These are phyloP conservation scores for Thunnus albacares DNA, from an alignment of 2,797 vertebrate species.

Conservation along the genomic window DNA sequence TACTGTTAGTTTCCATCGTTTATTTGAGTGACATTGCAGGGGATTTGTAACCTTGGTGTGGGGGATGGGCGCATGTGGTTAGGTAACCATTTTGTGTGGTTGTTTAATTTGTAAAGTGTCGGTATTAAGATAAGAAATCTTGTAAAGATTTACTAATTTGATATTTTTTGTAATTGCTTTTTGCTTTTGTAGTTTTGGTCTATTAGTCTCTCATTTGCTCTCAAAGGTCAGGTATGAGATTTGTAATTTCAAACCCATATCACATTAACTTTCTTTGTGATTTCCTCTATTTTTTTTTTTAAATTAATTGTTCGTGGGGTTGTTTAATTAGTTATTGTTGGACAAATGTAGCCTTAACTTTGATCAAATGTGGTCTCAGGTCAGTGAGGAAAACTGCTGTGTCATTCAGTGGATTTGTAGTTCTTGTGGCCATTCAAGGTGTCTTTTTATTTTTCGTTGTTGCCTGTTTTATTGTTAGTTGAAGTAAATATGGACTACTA, in stretches of 20 bases:
- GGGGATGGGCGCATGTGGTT: constrained; percentile 85
- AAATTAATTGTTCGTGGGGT: background rate
- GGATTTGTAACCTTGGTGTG: constrained; percentile 85
- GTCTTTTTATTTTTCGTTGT: background rate
- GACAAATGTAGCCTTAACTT: background rate
- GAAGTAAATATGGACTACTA: accelerated
- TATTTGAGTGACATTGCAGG: constrained; percentile 81
- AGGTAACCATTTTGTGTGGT: constrained; percentile 70
- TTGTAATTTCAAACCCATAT: background rate
- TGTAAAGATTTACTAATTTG: background rate
- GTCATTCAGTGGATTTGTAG: constrained; percentile 74
- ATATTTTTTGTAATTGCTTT: background rate
- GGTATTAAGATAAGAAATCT: background rate
- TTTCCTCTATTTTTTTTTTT: accelerated
- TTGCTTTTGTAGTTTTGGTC: background rate
- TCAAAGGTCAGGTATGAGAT: background rate
- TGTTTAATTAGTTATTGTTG: background rate
- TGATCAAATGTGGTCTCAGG: background rate
- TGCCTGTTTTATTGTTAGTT: background rate
- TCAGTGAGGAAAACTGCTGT: constrained; percentile 74
- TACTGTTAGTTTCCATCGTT: background rate
- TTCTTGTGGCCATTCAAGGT: background rate
- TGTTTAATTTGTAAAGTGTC: constrained; percentile 4
- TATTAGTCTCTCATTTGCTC: background rate
- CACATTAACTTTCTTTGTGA: background rate